Evolutionary conservation across 2,797 vertebrate species (phyloP).

Genomic region (Pyrrhura leucotis): DNA sequence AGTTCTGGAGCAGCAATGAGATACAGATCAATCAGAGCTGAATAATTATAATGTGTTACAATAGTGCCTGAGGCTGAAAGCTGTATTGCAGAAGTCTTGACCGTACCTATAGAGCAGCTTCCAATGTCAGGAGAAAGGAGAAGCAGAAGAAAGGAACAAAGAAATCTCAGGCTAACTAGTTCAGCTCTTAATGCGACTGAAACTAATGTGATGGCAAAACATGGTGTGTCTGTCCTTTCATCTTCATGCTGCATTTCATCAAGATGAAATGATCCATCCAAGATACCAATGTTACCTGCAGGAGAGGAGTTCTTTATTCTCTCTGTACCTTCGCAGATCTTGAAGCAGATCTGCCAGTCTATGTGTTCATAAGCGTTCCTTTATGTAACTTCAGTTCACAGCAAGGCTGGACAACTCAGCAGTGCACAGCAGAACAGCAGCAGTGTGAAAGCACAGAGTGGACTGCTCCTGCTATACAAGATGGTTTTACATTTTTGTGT

Average conservation of each 20-base stretch:
- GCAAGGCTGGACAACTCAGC: background rate
- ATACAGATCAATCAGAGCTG: background rate
- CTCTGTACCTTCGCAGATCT: background rate
- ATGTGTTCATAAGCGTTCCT: background rate
- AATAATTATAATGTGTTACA: background rate
- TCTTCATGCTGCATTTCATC: background rate
- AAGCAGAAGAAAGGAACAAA: background rate
- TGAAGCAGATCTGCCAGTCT: background rate
- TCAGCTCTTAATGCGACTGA: background rate
- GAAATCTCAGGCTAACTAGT: background rate
- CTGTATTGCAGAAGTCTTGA: background rate
- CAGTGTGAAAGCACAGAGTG: background rate
- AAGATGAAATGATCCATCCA: background rate
- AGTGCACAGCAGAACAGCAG: background rate
- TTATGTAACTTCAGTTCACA: background rate
- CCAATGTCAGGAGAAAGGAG: background rate
- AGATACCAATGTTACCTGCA: background rate
- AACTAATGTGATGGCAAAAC: background rate
- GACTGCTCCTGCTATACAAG: background rate
- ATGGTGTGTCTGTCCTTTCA: background rate
- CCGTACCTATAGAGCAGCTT: background rate
- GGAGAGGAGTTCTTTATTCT: background rate
- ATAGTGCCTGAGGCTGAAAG: background rate
- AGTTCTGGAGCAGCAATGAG: background rate
- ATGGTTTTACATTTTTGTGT: background rate